A percentile compares a stretch with the other conserved stretches of the same genome.
Evolutionary conservation across 2,797 vertebrate genomes (phyloP).

Genomic region (Acanthurus lineatus): DNA sequence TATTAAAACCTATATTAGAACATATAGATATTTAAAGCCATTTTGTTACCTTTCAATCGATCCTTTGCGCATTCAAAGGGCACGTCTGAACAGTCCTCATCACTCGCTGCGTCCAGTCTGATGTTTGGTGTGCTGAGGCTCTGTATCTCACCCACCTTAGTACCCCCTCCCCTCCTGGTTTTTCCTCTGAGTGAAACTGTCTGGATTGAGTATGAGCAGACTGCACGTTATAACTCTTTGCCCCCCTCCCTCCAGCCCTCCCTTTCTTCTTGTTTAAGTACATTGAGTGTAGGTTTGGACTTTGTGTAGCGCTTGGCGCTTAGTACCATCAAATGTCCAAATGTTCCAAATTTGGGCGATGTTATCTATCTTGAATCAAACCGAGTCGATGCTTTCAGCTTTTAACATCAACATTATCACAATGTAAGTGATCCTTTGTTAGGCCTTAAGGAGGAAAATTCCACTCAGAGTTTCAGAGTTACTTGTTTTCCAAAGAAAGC

Average conservation of each 20-base stretch:
- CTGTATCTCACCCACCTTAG: conserved; percentile 24
- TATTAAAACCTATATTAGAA: not conserved
- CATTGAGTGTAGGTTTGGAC: not conserved
- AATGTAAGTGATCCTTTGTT: not conserved
- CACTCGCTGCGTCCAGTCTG: conserved; percentile 27
- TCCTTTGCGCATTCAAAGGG: not conserved
- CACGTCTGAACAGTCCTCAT: conserved; percentile 24
- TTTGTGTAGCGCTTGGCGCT: not conserved
- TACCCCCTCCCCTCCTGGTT: conserved; percentile 47
- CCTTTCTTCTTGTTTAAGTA: not conserved
- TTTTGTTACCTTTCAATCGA: conserved; percentile 32
- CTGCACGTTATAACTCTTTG: conserved; percentile 2
- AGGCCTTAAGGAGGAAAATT: not conserved
- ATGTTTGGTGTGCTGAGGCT: conserved; percentile 36
- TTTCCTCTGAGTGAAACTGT: conserved; percentile 40
- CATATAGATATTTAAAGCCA: not conserved
- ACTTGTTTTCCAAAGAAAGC: conserved; percentile 10
- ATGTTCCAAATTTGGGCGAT: too few relatives aligned
- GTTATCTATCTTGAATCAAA: too few relatives aligned
- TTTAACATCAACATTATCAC: not conserved
- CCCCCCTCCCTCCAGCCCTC: not conserved
- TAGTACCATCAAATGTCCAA: conserved; percentile 14
- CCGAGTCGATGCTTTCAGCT: not conserved
- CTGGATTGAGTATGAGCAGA: conserved; percentile 30
- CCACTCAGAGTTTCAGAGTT: not conserved